Conservation (phyloP, 2,888 invertebrate species). For the Brachylomia viminalis region DNA sequence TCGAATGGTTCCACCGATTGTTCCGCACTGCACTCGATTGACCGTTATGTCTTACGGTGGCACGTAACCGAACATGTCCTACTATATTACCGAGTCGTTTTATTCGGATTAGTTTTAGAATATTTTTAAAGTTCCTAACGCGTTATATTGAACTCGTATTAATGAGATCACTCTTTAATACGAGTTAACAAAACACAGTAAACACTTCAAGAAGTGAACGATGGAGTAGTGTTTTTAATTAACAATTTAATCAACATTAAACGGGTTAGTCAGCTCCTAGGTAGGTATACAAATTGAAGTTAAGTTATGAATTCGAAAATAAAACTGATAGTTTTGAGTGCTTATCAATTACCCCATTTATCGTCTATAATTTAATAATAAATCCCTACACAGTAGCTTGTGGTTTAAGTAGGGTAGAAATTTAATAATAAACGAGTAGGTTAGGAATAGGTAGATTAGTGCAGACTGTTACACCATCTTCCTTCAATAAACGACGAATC, state of each 20-base stretch:
- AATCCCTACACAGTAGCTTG: not conserved
- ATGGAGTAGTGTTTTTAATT: not conserved
- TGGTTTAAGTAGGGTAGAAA: not conserved
- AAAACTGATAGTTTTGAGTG: not conserved
- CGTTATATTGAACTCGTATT: too few relatives aligned
- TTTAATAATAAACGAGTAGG: not conserved
- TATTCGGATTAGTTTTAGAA: not conserved
- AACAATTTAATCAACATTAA: not conserved
- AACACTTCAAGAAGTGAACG: not conserved
- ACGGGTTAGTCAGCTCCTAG: not conserved
- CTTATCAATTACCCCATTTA: not conserved
- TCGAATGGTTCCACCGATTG: constrained; percentile 58
- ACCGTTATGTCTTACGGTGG: constrained; percentile 57
- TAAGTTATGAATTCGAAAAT: not conserved
- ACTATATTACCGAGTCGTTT: not conserved
- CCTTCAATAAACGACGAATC: not conserved
- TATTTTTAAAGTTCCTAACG: too few relatives aligned
- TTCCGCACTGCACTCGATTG: constrained; percentile 58
- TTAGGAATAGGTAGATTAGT: too few relatives aligned
- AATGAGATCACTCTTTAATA: too few relatives aligned
- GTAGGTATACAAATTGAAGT: not conserved
- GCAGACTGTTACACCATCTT: too few relatives aligned
- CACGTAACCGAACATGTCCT: constrained; percentile 28
- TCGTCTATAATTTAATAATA: not conserved
- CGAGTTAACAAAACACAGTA: too few relatives aligned